Conservation (phyloP, 2,888 invertebrate genomes). For the Lasioglossum leucozonium region DNA sequence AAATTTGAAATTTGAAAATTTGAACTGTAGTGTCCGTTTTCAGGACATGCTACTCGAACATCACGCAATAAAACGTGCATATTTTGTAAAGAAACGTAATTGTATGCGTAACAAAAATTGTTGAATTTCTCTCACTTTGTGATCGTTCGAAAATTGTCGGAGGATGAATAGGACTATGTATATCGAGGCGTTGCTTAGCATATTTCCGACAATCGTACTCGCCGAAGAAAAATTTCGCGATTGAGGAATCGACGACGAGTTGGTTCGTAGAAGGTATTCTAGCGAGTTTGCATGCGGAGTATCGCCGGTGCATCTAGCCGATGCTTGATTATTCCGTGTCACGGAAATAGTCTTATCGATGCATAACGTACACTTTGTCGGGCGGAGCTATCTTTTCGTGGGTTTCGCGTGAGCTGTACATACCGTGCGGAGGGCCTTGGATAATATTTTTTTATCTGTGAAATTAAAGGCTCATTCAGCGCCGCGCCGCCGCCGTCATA, state of each 20-base stretch:
- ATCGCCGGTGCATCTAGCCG: conserved; percentile 30
- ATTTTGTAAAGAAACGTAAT: no score
- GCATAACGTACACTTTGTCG: background rate
- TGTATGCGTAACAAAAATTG: no score
- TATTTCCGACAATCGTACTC: background rate
- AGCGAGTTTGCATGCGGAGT: conserved; percentile 4
- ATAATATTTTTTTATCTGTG: conserved; percentile 29
- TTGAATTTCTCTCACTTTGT: no score
- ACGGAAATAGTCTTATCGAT: conserved; percentile 28
- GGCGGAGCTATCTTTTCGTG: conserved; percentile 11
- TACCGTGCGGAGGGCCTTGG: background rate
- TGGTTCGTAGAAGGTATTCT: background rate
- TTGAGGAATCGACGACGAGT: background rate
- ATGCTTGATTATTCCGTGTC: conserved; percentile 33
- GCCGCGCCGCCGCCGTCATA: background rate
- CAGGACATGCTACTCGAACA: no score
- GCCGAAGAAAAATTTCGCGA: background rate
- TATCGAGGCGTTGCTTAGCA: background rate
- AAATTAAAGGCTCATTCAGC: conserved; percentile 36
- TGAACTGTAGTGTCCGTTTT: no score
- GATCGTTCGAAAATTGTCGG: background rate
- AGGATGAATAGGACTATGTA: background rate
- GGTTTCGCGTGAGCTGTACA: background rate
- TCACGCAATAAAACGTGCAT: no score
- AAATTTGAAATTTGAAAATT: no score